A percentile compares a stretch with the other conserved stretches of the same genome.
Evolutionary conservation across 1,140 invertebrate species (phyloP).

Genomic region (Atta texana): DNA sequence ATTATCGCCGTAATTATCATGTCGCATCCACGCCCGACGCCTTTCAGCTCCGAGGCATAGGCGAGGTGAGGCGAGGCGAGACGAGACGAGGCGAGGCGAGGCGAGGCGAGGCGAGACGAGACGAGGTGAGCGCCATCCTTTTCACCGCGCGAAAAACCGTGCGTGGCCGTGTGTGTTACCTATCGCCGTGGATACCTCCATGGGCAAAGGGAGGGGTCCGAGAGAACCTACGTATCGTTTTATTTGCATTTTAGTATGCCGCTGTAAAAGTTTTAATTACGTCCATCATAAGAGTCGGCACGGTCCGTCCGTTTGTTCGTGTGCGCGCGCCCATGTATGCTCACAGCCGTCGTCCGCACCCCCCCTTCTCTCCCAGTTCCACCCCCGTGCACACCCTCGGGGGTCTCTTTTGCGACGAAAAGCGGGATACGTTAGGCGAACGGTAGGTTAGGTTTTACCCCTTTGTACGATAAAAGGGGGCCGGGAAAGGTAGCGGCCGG

Average conservation of each 20-base stretch:
- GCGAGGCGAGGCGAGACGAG: slow-evolving; percentile 47
- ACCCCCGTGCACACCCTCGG: slow-evolving; percentile 58
- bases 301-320: slow-evolving; percentile 73
- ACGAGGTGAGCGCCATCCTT: slow-evolving; percentile 56
- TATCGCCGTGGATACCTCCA: slow-evolving; percentile 61
- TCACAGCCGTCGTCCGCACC: slow-evolving; percentile 53
- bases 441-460: slow-evolving; percentile 68
- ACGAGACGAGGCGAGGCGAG: slow-evolving; percentile 55
- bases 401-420: slow-evolving; percentile 67
- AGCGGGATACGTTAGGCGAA: slow-evolving; percentile 69
- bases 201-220: slow-evolving; percentile 46
- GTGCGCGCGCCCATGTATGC: slow-evolving; percentile 56
- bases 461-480: slow-evolving; percentile 65
- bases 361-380: slow-evolving; percentile 27
- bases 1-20: slow-evolving; percentile 74
- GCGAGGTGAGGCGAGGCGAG: slow-evolving; percentile 49
- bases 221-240: slow-evolving; percentile 67
- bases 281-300: slow-evolving; percentile 76
- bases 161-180: slow-evolving; percentile 59
- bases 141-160: slow-evolving; percentile 69
- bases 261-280: slow-evolving; percentile 79
- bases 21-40: slow-evolving; percentile 67
- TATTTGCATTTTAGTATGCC: slow-evolving; percentile 72
- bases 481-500: slow-evolving; percentile 50
- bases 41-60: slow-evolving; percentile 66